Percentiles rank a stretch among this genome's conserved stretches.
These are phyloP conservation scores for Elymnias hypermnestra DNA, from an alignment of 1,140 invertebrate genomes.

Conservation along the genomic window DNA sequence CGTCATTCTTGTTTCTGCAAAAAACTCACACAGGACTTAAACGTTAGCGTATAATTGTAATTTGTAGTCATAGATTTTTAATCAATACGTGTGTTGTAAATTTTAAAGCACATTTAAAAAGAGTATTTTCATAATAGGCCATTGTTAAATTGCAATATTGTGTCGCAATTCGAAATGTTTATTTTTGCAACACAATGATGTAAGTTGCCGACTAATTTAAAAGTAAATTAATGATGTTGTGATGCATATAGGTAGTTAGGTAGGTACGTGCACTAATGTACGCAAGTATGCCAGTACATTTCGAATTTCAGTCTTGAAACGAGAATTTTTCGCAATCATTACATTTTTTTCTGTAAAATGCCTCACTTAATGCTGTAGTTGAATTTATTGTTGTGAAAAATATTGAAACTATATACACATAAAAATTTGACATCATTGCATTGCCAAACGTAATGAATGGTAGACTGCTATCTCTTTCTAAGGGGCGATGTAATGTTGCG, in stretches of 20 bases:
- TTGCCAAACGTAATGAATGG: conserved; percentile 74
- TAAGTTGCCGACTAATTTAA: conserved; percentile 3
- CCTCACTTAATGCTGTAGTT: conserved; percentile 36
- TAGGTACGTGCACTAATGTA: conserved; percentile 6
- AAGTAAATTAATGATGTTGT: conserved; percentile 7
- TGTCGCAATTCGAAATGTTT: conserved; percentile 9
- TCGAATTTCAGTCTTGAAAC: conserved; percentile 26
- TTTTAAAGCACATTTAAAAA: too few relatives aligned
- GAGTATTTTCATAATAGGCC: not conserved
- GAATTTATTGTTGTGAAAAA: conserved; percentile 57
- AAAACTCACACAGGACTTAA: too few relatives aligned
- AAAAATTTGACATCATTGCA: conserved; percentile 49
- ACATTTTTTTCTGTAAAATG: conserved; percentile 33
- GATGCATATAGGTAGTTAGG: not conserved
- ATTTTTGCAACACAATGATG: conserved; percentile 18
- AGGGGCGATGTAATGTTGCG: conserved; percentile 5
- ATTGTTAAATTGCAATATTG: conserved; percentile 7
- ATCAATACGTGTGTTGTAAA: too few relatives aligned
- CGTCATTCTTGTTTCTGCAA: too few relatives aligned
- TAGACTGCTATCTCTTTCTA: conserved; percentile 46
- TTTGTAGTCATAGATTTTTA: too few relatives aligned
- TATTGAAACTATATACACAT: conserved; percentile 55
- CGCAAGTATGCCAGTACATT: conserved; percentile 14
- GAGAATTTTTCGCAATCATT: conserved; percentile 34
- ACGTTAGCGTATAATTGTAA: too few relatives aligned